Base-by-base conservation (phyloP, 2,797 vertebrate species). In the Atherinosoma microstoma region DNA sequence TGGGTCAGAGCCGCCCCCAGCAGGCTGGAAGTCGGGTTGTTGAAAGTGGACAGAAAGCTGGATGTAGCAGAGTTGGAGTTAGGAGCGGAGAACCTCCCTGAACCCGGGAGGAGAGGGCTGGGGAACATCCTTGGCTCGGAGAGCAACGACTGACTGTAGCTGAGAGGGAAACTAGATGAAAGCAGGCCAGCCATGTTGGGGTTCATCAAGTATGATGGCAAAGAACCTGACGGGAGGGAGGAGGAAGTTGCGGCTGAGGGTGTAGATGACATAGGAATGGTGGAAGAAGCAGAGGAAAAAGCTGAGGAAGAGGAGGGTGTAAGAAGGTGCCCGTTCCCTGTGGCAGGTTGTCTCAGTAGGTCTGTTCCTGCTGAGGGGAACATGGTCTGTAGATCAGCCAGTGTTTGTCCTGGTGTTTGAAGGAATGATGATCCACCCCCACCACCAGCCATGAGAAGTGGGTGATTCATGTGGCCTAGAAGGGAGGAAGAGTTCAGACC, bases 201-300 rank as follows among this genome's bases (percentile, higher is more conserved):
- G 90, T 95, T 98, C 90, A 99, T 95, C 93, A 99, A 90, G 94
- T 97, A 98, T 2, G 96, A 94, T 70, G 97, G 94, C 86, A 96
- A 87, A 62, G 96, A 96, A 89, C 94, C 94, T 65, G 96, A 96
- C 66, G 94, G 93, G 91, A 95, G 92, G 79, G 96, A 96, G 87
- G 96, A 94, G 30, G 97, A 94, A 10, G 93, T 91, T 4, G 91
- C 86, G 2, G 94, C 83, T 76, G 97, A 95, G 80, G 96, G 92
- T 71, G 96, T 89, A 2, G 93, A 89, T 11, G 94, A 85, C 93
- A 96, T 95, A 74, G 96, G 95, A 91, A 95, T 92, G 87, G 95
- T 94, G 87, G 94, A 70, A 56, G 96, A 94, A 64, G 96, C 91
- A 0, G 93, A 85, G 35, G 94, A 87, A 78, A 87, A 90, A 30